These are phyloP conservation scores for Eremophila alpestris DNA, from an alignment of 2,797 vertebrate genomes.

Conservation along the genomic window DNA sequence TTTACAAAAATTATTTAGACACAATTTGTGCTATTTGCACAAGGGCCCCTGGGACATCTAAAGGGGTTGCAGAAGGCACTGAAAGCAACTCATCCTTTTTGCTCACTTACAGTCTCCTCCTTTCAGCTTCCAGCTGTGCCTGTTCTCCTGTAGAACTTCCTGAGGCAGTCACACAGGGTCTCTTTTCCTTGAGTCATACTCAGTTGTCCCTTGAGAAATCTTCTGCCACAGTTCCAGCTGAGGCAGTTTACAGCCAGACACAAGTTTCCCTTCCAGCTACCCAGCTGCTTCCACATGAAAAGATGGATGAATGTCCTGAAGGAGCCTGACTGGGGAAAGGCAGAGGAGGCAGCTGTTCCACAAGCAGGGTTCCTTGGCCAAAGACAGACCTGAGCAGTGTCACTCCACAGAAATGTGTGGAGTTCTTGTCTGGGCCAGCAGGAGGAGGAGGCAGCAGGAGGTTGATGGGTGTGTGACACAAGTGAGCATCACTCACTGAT, in stretches of 20 bases:
- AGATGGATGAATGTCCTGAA: background rate
- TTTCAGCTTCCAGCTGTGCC: background rate
- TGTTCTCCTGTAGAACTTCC: background rate
- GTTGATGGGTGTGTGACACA: background rate
- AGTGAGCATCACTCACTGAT: background rate
- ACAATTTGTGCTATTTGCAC: background rate
- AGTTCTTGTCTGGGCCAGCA: background rate
- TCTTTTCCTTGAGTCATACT: background rate
- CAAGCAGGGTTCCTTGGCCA: background rate
- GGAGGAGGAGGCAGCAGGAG: background rate
- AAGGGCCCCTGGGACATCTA: background rate
- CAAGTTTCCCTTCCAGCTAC: background rate
- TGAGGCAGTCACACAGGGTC: background rate
- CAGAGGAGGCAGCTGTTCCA: background rate
- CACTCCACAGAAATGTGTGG: rapidly evolving
- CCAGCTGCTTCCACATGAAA: background rate
- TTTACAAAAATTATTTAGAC: background rate
- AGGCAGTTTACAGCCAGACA: background rate
- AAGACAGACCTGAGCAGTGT: background rate
- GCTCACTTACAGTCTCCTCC: background rate
- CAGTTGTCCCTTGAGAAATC: background rate
- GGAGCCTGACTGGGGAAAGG: background rate
- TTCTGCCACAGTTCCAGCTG: background rate
- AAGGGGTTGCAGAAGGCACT: background rate
- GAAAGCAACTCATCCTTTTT: background rate